phyloP scores from a whole-genome alignment of 1,140 invertebrate genomes.

The Macrotrachela quadricornifera region DNA sequence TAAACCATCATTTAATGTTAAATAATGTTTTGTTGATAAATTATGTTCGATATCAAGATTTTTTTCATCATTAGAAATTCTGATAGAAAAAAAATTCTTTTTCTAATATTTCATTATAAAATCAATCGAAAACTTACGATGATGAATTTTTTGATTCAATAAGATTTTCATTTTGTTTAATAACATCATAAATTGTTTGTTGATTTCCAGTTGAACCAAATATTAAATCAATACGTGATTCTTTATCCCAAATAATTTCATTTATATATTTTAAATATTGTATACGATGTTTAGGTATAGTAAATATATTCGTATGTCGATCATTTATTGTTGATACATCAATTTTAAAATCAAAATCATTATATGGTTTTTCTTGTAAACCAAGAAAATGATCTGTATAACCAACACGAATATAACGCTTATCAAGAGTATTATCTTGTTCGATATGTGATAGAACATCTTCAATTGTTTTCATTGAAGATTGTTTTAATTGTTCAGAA shows the following conservation, averaged over 20 bases:
- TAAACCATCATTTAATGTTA: too few relatives aligned
- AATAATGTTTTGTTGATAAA: too few relatives aligned
- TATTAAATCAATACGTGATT: constrained; percentile 28
- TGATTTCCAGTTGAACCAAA: constrained; percentile 28
- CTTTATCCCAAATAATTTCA: constrained; percentile 35
- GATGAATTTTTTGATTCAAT: not conserved
- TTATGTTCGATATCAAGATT: too few relatives aligned
- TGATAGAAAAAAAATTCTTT: too few relatives aligned
- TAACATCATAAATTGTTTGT: constrained; percentile 21
- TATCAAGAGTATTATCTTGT: constrained; percentile 30
- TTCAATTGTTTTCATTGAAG: constrained; percentile 33
- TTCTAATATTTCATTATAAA: too few relatives aligned
- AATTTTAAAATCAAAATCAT: constrained; percentile 33
- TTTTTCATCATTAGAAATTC: too few relatives aligned
- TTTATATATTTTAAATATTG: constrained; percentile 35
- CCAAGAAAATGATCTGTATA: constrained; percentile 35
- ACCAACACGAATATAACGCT: constrained; percentile 31
- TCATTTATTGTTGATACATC: constrained; percentile 29
- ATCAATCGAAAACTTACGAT: too few relatives aligned
- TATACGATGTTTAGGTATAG: constrained; percentile 36
- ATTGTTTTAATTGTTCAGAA: constrained; percentile 16
- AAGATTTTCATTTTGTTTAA: constrained; percentile 15
- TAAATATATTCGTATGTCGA: constrained; percentile 30
- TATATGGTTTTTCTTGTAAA: constrained; percentile 32
- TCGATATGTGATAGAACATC: constrained; percentile 35